Evolutionary conservation across 1,140 invertebrate genomes (phyloP).

Genomic region (Drosophila paulistorum): DNA sequence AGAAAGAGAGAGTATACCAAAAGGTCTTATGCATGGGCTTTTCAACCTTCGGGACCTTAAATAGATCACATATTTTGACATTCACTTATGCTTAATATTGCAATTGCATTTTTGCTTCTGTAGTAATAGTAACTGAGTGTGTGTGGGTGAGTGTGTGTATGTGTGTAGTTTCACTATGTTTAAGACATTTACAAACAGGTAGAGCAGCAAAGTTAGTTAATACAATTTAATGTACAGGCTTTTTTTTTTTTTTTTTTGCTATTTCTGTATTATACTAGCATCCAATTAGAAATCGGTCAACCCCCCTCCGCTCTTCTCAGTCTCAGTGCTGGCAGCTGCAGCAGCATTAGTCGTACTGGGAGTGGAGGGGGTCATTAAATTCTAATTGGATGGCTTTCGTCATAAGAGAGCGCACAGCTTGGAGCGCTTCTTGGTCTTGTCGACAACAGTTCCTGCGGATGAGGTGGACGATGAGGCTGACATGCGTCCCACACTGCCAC

Average conservation of each 20-base stretch:
- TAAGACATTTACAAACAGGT: slow-evolving; percentile 47
- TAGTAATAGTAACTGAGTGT: slow-evolving; percentile 26
- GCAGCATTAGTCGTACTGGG: not conserved
- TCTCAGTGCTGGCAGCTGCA: slow-evolving; percentile 55
- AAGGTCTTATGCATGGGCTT: slow-evolving; percentile 54
- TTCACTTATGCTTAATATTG: slow-evolving; percentile 79
- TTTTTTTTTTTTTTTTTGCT: no score
- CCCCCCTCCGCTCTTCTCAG: slow-evolving; percentile 76
- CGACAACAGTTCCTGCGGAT: slow-evolving; percentile 61
- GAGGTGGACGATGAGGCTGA: slow-evolving; percentile 72
- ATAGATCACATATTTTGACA: slow-evolving; percentile 82
- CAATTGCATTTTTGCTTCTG: slow-evolving; percentile 59
- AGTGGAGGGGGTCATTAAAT: slow-evolving; percentile 73
- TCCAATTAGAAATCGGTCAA: slow-evolving; percentile 80
- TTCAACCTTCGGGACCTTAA: slow-evolving; percentile 72
- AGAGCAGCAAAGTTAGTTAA: slow-evolving; percentile 44
- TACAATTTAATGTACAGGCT: slow-evolving; percentile 8
- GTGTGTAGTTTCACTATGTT: slow-evolving; percentile 34
- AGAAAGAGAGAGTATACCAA: slow-evolving; percentile 57
- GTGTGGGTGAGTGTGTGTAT: slow-evolving; percentile 21
- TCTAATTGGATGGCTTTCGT: slow-evolving; percentile 83
- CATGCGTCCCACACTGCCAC: slow-evolving; percentile 65
- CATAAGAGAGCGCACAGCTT: slow-evolving; percentile 82
- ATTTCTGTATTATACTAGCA: no score
- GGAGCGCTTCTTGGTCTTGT: slow-evolving; percentile 81